Conservation (phyloP, 2,113 vertebrate genomes). For the Myodes glareolus region DNA sequence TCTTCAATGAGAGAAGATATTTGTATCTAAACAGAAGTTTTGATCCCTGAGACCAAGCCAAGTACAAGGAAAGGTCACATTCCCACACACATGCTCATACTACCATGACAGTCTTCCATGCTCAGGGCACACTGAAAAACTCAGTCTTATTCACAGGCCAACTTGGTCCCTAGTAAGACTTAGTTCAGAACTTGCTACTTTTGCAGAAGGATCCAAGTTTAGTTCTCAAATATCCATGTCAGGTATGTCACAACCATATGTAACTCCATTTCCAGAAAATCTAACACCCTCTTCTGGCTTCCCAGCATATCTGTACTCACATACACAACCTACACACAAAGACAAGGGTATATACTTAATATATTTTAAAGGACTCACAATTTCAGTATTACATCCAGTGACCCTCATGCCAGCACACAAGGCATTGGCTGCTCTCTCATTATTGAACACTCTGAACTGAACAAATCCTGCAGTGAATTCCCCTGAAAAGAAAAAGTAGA, state of each 20-base stretch:
- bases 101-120: background rate
- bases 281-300: background rate
- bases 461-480: slow-evolving; percentile 75
- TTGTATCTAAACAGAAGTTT: background rate
- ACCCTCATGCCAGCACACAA: slow-evolving; percentile 80
- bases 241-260: background rate
- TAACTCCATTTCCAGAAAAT: background rate
- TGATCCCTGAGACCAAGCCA: background rate
- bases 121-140: background rate
- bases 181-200: background rate
- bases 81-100: background rate
- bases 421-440: slow-evolving; percentile 74
- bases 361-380: slow-evolving; percentile 62
- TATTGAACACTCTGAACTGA: slow-evolving; percentile 78
- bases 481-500: background rate
- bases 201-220: background rate
- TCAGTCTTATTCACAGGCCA: background rate
- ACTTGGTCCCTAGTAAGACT: background rate
- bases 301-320: background rate
- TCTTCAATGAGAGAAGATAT: background rate
- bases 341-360: background rate
- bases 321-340: background rate
- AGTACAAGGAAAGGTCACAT: background rate
- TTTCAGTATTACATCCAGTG: slow-evolving; percentile 74
- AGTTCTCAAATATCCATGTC: background rate